Conservation (phyloP, 2,888 invertebrate genomes). For the Leptopilina myrica region DNA sequence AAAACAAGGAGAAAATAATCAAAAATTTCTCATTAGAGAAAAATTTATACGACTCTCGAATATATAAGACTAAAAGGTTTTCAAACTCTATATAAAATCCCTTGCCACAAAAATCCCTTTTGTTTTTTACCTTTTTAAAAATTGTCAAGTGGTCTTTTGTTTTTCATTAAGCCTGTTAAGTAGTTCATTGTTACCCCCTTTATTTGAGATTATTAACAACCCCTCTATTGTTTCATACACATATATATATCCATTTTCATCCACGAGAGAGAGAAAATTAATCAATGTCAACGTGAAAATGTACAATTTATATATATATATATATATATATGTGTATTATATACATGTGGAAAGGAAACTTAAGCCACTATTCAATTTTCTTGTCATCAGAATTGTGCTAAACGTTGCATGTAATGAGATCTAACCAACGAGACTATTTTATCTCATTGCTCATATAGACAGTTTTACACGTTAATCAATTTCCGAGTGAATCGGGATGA, state of each 20-base stretch:
- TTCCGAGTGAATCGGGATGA: constrained; percentile 35
- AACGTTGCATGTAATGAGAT: constrained; percentile 38
- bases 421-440: constrained; percentile 31
- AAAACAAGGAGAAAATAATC: too few relatives aligned
- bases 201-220: neutral
- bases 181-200: constrained; percentile 15
- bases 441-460: constrained; percentile 26
- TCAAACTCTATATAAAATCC: too few relatives aligned
- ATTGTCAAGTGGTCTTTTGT: constrained; percentile 46
- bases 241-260: constrained; percentile 2
- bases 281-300: constrained; percentile 18
- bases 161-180: constrained; percentile 38
- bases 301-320: neutral
- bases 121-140: constrained; percentile 38
- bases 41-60: too few relatives aligned
- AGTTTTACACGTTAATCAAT: constrained; percentile 38
- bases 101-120: constrained; percentile 32
- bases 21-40: too few relatives aligned
- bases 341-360: neutral
- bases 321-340: too few relatives aligned
- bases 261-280: neutral
- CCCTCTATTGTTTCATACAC: neutral
- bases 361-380: constrained; percentile 27
- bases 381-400: constrained; percentile 24
- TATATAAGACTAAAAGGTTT: too few relatives aligned